Evolutionary conservation across 1,140 invertebrate species (phyloP).

Genomic region (Zaprionus taronus): DNA sequence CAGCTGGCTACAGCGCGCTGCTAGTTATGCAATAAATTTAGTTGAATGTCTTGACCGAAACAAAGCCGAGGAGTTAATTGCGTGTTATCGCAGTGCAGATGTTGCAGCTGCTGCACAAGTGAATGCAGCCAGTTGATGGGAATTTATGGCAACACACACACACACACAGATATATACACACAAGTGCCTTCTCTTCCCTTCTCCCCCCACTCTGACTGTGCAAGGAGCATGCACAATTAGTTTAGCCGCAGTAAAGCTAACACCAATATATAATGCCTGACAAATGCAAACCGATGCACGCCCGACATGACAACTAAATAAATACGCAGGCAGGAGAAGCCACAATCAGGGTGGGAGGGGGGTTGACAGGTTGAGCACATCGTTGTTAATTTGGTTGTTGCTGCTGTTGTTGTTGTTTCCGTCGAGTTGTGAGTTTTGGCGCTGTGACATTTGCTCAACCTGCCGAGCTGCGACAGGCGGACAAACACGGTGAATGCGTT

Average conservation of each 20-base stretch:
- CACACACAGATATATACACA: conserved; percentile 16
- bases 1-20: background rate
- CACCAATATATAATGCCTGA: conserved; percentile 62
- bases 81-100: conserved; percentile 49
- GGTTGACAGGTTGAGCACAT: background rate
- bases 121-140: conserved; percentile 58
- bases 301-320: conserved; percentile 49
- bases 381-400: conserved; percentile 42
- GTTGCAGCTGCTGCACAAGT: conserved; percentile 37
- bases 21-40: conserved; percentile 57
- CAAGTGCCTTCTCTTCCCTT: background rate
- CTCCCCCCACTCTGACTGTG: background rate
- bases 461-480: conserved; percentile 34
- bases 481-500: conserved; percentile 66
- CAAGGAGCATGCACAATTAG: conserved; percentile 68
- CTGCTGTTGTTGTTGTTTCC: background rate
- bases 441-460: conserved; percentile 77
- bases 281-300: conserved; percentile 45
- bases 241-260: conserved; percentile 72
- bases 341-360: background rate
- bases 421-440: conserved; percentile 64
- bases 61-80: conserved; percentile 62
- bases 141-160: conserved; percentile 65
- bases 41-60: conserved; percentile 40
- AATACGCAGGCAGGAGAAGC: conserved; percentile 21